Evolutionary conservation across 2,888 invertebrate species (phyloP).

Genomic region (Ochlodes sylvanus): DNA sequence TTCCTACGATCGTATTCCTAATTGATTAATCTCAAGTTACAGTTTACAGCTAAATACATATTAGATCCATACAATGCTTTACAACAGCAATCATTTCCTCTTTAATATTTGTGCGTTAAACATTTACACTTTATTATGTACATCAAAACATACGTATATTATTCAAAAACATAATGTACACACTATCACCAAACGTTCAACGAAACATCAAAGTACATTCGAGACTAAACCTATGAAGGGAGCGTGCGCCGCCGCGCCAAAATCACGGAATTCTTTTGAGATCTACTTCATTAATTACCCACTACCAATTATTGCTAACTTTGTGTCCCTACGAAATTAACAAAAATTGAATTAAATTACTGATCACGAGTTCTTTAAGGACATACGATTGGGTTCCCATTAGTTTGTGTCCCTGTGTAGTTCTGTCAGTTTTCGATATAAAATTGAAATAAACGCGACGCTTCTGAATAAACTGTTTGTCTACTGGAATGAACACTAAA

Average conservation of each 20-base stretch:
- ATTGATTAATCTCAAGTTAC: slow-evolving; percentile 67
- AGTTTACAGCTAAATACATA: slow-evolving; percentile 80
- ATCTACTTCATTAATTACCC: slow-evolving; percentile 61
- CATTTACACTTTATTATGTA: slow-evolving; percentile 84
- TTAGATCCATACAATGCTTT: slow-evolving; percentile 59
- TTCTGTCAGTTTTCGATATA: slow-evolving; percentile 42
- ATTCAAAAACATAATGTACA: slow-evolving; percentile 77
- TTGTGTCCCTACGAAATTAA: slow-evolving; percentile 63
- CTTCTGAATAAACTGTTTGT: slow-evolving; percentile 36
- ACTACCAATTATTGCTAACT: slow-evolving; percentile 71
- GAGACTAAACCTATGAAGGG: slow-evolving; percentile 63
- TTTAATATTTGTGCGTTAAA: slow-evolving; percentile 84
- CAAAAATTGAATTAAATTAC: slow-evolving; percentile 42
- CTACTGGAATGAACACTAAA: slow-evolving; percentile 39
- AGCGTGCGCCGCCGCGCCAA: slow-evolving; percentile 80
- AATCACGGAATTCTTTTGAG: slow-evolving; percentile 50
- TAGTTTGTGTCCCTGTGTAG: slow-evolving; percentile 37
- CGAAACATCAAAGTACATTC: slow-evolving; percentile 67
- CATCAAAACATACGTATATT: slow-evolving; percentile 83
- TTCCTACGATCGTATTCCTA: slow-evolving; percentile 70
- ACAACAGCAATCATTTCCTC: slow-evolving; percentile 54
- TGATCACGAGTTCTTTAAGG: slow-evolving; percentile 44
- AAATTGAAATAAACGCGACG: slow-evolving; percentile 42
- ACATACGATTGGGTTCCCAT: slow-evolving; percentile 2
- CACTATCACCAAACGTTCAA: slow-evolving; percentile 75